Evolutionary conservation across 2,113 vertebrate species (phyloP).

Genomic region (Lathamus discolor): DNA sequence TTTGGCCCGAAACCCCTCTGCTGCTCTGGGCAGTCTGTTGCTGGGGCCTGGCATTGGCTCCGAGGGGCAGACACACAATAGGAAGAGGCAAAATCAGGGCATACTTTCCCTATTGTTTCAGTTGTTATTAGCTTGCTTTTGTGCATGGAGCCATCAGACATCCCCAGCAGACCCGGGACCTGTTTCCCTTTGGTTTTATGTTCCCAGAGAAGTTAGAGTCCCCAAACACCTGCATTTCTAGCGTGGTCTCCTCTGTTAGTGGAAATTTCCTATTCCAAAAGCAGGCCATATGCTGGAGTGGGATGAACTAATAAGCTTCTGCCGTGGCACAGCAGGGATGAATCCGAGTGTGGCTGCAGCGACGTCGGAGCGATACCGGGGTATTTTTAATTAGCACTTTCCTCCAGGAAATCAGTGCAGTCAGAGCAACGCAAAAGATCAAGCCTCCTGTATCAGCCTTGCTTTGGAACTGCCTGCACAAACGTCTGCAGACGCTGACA

Average conservation of each 20-base stretch:
- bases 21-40: background rate
- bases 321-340: constrained; percentile 40
- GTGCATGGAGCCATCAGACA: fast-evolving
- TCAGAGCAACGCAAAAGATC: background rate
- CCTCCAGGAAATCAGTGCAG: constrained; percentile 3
- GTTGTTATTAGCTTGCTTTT: fast-evolving
- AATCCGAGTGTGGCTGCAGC: constrained; percentile 13
- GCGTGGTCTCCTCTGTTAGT: background rate
- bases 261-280: constrained; percentile 38
- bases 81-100: background rate
- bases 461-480: background rate
- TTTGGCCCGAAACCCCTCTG: background rate
- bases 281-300: constrained; percentile 59
- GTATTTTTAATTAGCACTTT: constrained; percentile 46
- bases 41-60: background rate
- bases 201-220: background rate
- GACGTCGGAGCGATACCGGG: background rate
- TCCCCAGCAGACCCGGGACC: fast-evolving
- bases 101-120: fast-evolving
- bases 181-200: background rate
- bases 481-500: background rate
- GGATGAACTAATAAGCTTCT: constrained; percentile 51
- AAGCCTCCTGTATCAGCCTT: background rate
- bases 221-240: background rate
- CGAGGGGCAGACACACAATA: background rate